Evolutionary conservation across 2,888 invertebrate species (phyloP).

Genomic region (Asteroscopus sphinx): DNA sequence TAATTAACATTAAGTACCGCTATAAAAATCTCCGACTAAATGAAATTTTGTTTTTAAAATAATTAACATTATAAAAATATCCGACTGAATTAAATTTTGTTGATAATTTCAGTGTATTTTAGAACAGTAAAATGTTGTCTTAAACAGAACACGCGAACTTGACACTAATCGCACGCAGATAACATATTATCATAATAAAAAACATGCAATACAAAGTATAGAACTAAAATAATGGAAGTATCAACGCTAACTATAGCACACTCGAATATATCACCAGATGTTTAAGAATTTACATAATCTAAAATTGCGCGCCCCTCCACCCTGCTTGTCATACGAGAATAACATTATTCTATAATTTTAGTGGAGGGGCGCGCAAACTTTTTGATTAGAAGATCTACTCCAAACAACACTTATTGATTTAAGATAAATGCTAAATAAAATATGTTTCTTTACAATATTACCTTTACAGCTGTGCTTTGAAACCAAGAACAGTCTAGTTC

Average conservation of each 20-base stretch:
- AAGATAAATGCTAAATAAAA: slow-evolving; percentile 23
- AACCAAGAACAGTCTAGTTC: no score
- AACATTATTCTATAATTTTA: no score
- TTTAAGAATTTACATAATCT: slow-evolving; percentile 18
- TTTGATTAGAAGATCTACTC: no score
- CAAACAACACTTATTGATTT: no score
- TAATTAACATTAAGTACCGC: no score
- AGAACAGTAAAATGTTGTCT: not conserved
- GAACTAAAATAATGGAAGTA: slow-evolving; percentile 36
- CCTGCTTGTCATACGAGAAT: no score
- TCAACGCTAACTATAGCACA: slow-evolving; percentile 31
- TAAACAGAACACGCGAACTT: slow-evolving; percentile 3
- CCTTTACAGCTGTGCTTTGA: no score
- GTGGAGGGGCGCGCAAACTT: no score
- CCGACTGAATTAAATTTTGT: slow-evolving; percentile 7
- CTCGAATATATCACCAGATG: slow-evolving; percentile 23
- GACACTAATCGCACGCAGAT: slow-evolving; percentile 14
- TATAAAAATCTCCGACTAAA: slow-evolving; percentile 12
- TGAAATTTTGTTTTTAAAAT: slow-evolving; percentile 3
- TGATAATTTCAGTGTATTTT: not conserved
- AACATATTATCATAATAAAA: slow-evolving; percentile 29
- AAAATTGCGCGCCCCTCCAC: no score
- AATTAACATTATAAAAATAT: slow-evolving; percentile 12
- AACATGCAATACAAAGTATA: slow-evolving; percentile 47
- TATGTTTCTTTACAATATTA: slow-evolving; percentile 3